Conservation (phyloP, 1,140 invertebrate species). For the Leptonema lineaticorne region DNA sequence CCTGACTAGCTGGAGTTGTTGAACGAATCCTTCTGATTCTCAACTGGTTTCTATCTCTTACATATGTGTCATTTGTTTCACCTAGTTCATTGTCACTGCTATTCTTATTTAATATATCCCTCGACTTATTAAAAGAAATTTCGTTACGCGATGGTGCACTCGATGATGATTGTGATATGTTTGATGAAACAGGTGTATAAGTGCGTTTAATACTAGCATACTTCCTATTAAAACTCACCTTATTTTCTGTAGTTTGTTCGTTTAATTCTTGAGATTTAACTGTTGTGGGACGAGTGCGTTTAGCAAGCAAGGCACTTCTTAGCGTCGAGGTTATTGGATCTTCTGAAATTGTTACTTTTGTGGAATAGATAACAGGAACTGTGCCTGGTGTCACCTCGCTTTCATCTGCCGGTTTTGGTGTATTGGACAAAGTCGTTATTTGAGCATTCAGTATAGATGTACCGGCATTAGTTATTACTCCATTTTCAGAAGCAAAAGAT, state of each 20-base stretch:
- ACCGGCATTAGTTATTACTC: slow-evolving; percentile 41
- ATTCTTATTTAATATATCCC: slow-evolving; percentile 11
- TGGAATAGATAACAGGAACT: slow-evolving; percentile 37
- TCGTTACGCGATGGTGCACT: slow-evolving; percentile 42
- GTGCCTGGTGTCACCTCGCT: slow-evolving; percentile 43
- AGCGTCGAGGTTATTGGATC: slow-evolving; percentile 33
- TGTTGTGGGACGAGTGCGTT: slow-evolving; percentile 43
- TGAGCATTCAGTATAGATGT: slow-evolving; percentile 53
- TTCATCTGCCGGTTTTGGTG: slow-evolving; percentile 45
- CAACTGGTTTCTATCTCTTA: slow-evolving; percentile 31
- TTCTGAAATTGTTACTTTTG: slow-evolving; percentile 40
- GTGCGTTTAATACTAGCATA: slow-evolving; percentile 54
- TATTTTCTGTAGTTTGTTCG: slow-evolving; percentile 46
- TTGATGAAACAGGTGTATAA: slow-evolving; percentile 49
- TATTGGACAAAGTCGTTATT: slow-evolving; percentile 55
- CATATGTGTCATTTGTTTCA: slow-evolving; percentile 42
- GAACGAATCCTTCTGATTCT: slow-evolving; percentile 50
- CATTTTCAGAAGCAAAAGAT: slow-evolving; percentile 40
- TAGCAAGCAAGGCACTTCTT: slow-evolving; percentile 35
- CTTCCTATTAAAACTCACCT: slow-evolving; percentile 57
- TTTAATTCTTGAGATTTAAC: slow-evolving; percentile 45
- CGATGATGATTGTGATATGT: slow-evolving; percentile 46
- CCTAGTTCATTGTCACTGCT: slow-evolving; percentile 33
- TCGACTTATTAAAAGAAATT: slow-evolving; percentile 47
- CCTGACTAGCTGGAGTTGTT: slow-evolving; percentile 53